These are phyloP conservation scores for Polyommatus icarus DNA, from an alignment of 2,888 invertebrate genomes.

Conservation along the genomic window DNA sequence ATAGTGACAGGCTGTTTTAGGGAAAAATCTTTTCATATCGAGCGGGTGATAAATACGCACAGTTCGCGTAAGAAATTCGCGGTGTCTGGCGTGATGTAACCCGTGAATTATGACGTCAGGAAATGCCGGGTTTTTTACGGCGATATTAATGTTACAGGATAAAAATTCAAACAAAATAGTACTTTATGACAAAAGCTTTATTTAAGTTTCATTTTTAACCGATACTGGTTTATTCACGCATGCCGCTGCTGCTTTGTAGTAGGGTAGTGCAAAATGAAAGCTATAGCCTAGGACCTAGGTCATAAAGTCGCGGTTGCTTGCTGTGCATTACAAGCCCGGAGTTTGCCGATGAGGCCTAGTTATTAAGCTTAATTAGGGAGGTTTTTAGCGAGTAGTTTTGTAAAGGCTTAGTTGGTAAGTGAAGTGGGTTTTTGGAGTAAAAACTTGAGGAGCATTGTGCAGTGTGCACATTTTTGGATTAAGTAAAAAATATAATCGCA, in stretches of 20 bases:
- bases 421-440: neutral
- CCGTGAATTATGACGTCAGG: slow-evolving; percentile 70
- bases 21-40: slow-evolving; percentile 17
- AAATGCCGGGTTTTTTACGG: slow-evolving; percentile 68
- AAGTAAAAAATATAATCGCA: too few species aligned
- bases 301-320: too few species aligned
- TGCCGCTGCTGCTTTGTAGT: too few species aligned
- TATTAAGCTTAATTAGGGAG: slow-evolving; percentile 66
- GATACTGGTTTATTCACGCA: too few species aligned
- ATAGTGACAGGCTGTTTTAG: neutral
- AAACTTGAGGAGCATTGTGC: neutral
- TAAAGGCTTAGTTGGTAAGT: neutral
- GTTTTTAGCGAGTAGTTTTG: slow-evolving; percentile 39
- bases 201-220: too few species aligned
- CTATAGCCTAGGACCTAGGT: too few species aligned
- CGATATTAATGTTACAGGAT: slow-evolving; percentile 51
- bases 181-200: too few species aligned
- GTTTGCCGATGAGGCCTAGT: slow-evolving; percentile 71
- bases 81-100: slow-evolving; percentile 58
- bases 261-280: too few species aligned
- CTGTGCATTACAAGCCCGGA: slow-evolving; percentile 70
- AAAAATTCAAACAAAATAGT: too few species aligned
- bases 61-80: slow-evolving; percentile 68
- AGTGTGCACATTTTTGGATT: neutral
- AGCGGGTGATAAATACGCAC: slow-evolving; percentile 62